A percentile compares a stretch with the other conserved stretches of the same genome.
These are phyloP conservation scores for Hirundo rustica DNA, from an alignment of 2,797 vertebrate genomes.

Conservation along the genomic window DNA sequence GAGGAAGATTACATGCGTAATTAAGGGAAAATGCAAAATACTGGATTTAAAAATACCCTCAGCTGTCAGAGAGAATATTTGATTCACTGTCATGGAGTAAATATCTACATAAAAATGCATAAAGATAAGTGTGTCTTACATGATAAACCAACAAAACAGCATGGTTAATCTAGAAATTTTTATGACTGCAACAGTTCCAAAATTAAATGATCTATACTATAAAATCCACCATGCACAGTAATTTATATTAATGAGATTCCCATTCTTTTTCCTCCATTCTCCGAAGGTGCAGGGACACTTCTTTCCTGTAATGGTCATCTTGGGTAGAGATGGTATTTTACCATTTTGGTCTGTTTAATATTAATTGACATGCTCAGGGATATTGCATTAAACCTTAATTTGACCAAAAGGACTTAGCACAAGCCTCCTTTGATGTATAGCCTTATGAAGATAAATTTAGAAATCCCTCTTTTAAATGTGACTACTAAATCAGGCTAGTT, in stretches of 20 bases:
- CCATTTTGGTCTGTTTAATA: constrained; percentile 47
- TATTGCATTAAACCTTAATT: constrained; percentile 59
- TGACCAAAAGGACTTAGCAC: constrained; percentile 42
- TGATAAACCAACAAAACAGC: background rate
- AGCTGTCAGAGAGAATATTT: background rate
- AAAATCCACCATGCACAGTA: background rate
- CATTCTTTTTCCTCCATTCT: background rate
- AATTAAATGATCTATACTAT: background rate
- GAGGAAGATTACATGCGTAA: background rate
- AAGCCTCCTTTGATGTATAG: constrained; percentile 56
- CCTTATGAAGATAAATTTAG: constrained; percentile 20
- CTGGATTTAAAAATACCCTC: background rate
- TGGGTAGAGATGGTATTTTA: background rate
- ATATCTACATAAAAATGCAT: background rate
- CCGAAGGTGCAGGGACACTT: background rate
- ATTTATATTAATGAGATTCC: background rate
- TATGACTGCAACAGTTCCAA: background rate
- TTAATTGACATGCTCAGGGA: constrained; percentile 40
- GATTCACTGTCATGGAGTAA: background rate
- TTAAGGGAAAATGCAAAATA: background rate
- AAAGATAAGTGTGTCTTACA: background rate
- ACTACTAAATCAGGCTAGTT: constrained; percentile 9
- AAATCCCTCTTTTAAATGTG: constrained; percentile 50
- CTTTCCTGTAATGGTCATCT: constrained; percentile 36
- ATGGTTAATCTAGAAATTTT: background rate